These are phyloP conservation scores for Synaphobranchus kaupii DNA, from an alignment of 2,797 vertebrate genomes.

Conservation along the genomic window DNA sequence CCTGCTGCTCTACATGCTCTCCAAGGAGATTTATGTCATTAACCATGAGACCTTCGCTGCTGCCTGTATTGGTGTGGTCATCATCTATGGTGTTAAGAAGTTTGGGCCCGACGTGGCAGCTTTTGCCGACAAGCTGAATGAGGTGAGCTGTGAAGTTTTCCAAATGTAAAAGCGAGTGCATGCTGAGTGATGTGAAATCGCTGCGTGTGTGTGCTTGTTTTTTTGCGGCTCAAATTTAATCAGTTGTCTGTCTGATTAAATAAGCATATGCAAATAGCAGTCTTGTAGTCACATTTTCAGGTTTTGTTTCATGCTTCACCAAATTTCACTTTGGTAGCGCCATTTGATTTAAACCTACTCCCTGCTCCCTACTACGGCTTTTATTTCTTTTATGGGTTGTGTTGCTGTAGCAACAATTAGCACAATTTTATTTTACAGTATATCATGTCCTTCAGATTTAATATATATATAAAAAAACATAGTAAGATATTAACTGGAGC, in stretches of 20 bases:
- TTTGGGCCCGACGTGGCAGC: constrained; percentile 79
- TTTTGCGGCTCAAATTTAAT: too few relatives aligned
- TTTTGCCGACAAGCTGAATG: constrained; percentile 82
- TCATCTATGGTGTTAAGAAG: constrained; percentile 83
- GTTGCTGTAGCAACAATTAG: too few relatives aligned
- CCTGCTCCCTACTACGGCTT: too few relatives aligned
- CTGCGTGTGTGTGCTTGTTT: too few relatives aligned
- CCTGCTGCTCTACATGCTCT: constrained; percentile 84
- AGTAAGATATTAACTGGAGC: too few relatives aligned
- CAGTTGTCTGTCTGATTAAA: too few relatives aligned
- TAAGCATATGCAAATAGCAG: background rate
- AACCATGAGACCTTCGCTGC: constrained; percentile 84
- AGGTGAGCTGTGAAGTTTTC: background rate
- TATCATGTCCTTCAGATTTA: too few relatives aligned
- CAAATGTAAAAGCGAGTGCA: background rate
- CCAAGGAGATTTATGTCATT: constrained; percentile 94
- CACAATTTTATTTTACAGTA: too few relatives aligned
- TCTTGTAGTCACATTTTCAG: background rate
- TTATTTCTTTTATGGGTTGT: too few relatives aligned
- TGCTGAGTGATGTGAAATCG: too few relatives aligned
- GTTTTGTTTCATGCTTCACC: background rate
- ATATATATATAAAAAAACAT: too few relatives aligned
- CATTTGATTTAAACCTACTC: background rate
- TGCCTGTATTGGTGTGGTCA: constrained; percentile 62
- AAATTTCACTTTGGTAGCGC: background rate